Percentiles rank a stretch among this genome's conserved stretches.
phyloP scores from a whole-genome alignment of 2,797 vertebrate species.

The Gymnoscopelus microlampas region DNA sequence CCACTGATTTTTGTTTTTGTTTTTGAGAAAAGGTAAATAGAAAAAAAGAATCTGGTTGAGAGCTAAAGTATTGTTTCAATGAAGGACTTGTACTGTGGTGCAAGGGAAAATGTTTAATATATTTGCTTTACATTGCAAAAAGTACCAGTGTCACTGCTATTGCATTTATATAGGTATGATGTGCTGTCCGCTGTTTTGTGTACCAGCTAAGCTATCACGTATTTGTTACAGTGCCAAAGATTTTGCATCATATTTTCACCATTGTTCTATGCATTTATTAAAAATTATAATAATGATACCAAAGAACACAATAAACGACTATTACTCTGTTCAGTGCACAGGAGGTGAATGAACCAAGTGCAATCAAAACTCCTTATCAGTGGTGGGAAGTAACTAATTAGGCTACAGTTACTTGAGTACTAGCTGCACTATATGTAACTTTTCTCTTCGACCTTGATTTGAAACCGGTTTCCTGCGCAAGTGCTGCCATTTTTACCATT shows the following conservation, averaged over 20 bases:
- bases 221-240: constrained; percentile 59
- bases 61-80: constrained; percentile 42
- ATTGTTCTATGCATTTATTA: constrained; percentile 60
- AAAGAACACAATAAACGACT: constrained; percentile 66
- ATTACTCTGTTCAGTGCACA: constrained; percentile 25
- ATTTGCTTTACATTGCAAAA: constrained; percentile 75
- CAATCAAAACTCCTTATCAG: neutral
- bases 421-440: too few relatives aligned
- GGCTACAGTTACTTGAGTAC: too few relatives aligned
- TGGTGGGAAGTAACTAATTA: too few relatives aligned
- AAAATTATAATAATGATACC: constrained; percentile 43
- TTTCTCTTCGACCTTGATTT: too few relatives aligned
- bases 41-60: constrained; percentile 27
- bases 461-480: too few relatives aligned
- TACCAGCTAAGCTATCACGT: constrained; percentile 38
- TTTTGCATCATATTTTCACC: constrained; percentile 62
- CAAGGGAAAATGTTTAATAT: constrained; percentile 72
- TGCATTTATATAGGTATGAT: constrained; percentile 57
- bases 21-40: constrained; percentile 58
- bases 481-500: too few relatives aligned
- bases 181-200: constrained; percentile 55
- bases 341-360: neutral
- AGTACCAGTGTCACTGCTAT: constrained; percentile 65
- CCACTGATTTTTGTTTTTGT: constrained; percentile 21
- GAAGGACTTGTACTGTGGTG: constrained; percentile 43